phyloP scores from a whole-genome alignment of 2,113 vertebrate genomes.

The Poecilia latipinna region DNA sequence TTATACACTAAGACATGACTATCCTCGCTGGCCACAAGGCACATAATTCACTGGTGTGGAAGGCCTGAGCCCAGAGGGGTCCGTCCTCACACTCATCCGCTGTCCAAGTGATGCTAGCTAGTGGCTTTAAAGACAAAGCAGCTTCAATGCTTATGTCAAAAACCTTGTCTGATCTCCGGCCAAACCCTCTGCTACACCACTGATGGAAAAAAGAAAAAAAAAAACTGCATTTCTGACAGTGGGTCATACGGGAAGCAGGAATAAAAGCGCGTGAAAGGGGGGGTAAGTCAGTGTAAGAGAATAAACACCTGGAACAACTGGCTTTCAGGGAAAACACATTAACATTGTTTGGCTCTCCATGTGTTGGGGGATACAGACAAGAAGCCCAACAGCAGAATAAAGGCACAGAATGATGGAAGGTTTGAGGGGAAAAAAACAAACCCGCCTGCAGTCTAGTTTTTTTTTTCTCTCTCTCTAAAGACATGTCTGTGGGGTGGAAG shows the following conservation, averaged over 20 bases:
- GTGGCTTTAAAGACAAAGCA: constrained; percentile 60
- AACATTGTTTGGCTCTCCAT: not conserved
- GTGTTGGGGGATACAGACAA: constrained; percentile 9
- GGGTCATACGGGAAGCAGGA: constrained; percentile 27
- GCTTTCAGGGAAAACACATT: constrained; percentile 16
- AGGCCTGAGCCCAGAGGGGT: constrained; percentile 46
- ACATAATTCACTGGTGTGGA: constrained; percentile 43
- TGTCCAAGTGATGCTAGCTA: constrained; percentile 26
- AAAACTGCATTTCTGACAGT: constrained; percentile 14
- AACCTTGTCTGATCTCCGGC: constrained; percentile 40
- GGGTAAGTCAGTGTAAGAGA: constrained; percentile 7
- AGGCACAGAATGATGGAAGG: constrained; percentile 17
- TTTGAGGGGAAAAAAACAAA: constrained; percentile 10
- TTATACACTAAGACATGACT: constrained; percentile 70
- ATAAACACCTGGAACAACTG: constrained; percentile 26
- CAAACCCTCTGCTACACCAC: constrained; percentile 42
- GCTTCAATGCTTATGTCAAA: constrained; percentile 49
- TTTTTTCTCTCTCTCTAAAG: constrained; percentile 66
- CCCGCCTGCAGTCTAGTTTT: constrained; percentile 62
- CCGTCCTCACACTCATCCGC: constrained; percentile 23
- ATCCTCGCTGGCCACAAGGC: constrained; percentile 56
- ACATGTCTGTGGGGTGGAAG: constrained; percentile 48
- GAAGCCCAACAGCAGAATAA: constrained; percentile 6
- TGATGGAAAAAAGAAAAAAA: constrained; percentile 2
- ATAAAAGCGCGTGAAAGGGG: constrained; percentile 18